A percentile compares a stretch with the other conserved stretches of the same genome.
Conservation (phyloP, 1,140 invertebrate species). For the Pseudomyrmex sp. region DNA sequence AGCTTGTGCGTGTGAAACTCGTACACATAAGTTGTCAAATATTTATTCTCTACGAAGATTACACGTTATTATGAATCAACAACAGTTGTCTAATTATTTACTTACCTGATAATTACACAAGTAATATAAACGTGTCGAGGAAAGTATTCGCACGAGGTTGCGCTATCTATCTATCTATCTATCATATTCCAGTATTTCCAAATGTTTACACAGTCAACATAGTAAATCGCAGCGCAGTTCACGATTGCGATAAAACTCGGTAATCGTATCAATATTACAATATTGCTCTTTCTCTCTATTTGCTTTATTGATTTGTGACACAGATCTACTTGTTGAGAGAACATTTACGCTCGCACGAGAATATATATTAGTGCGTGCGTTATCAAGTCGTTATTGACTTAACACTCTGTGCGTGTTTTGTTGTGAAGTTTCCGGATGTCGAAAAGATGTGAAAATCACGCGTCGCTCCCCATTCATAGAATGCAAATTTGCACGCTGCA, state of each 20-base stretch:
- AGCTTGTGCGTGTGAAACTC: neutral
- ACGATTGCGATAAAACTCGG: constrained; percentile 40
- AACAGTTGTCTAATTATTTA: constrained; percentile 4
- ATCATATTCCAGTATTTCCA: constrained; percentile 41
- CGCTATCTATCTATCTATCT: neutral
- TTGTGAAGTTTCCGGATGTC: constrained; percentile 50
- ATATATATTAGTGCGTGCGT: neutral
- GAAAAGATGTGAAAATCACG: constrained; percentile 57
- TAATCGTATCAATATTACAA: constrained; percentile 16
- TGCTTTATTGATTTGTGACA: neutral
- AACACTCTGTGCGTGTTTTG: constrained; percentile 13
- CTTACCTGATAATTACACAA: neutral
- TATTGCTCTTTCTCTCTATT: neutral
- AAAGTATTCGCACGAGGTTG: neutral
- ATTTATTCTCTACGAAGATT: neutral
- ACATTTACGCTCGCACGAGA: neutral
- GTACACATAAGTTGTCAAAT: neutral
- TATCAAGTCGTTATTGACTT: neutral
- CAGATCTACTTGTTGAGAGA: neutral
- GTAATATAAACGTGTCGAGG: neutral
- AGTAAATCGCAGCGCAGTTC: constrained; percentile 36
- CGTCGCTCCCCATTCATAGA: constrained; percentile 64
- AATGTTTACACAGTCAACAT: constrained; percentile 48
- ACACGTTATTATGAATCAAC: neutral
- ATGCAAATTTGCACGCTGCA: constrained; percentile 57